phyloP scores from a whole-genome alignment of 2,113 vertebrate genomes.

The Barnardius zonarius region DNA sequence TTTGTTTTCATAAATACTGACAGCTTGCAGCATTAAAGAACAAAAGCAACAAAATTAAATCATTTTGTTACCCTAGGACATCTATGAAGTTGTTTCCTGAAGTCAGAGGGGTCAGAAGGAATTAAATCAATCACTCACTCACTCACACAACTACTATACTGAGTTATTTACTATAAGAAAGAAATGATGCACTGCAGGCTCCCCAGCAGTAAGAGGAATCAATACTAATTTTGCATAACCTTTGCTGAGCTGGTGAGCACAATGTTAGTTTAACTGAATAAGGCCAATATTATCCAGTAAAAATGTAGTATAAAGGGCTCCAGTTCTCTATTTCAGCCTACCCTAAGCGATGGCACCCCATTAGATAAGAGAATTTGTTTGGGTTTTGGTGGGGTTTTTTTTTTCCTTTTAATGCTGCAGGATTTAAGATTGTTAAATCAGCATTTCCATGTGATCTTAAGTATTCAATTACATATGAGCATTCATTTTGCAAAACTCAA shows the following conservation, averaged over 20 bases:
- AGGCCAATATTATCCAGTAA: constrained; percentile 56
- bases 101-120: not conserved
- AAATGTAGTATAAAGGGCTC: constrained; percentile 46
- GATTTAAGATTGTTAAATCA: constrained; percentile 75
- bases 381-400: not conserved
- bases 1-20: constrained; percentile 76
- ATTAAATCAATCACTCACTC: constrained; percentile 44
- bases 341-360: constrained; percentile 63
- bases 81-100: constrained; percentile 38
- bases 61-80: constrained; percentile 39
- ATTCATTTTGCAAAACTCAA: constrained; percentile 82
- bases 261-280: constrained; percentile 46
- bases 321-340: constrained; percentile 57
- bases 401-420: constrained; percentile 76
- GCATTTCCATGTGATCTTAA: constrained; percentile 77
- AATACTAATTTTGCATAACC: constrained; percentile 50
- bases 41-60: constrained; percentile 55
- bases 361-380: constrained; percentile 61
- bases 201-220: constrained; percentile 33
- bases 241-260: constrained; percentile 49
- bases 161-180: constrained; percentile 59
- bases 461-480: constrained; percentile 80
- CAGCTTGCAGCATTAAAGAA: constrained; percentile 75
- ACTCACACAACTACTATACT: constrained; percentile 45
- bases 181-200: constrained; percentile 49